These are phyloP conservation scores for Eilema sororculum DNA, from an alignment of 2,888 invertebrate genomes.

Conservation along the genomic window DNA sequence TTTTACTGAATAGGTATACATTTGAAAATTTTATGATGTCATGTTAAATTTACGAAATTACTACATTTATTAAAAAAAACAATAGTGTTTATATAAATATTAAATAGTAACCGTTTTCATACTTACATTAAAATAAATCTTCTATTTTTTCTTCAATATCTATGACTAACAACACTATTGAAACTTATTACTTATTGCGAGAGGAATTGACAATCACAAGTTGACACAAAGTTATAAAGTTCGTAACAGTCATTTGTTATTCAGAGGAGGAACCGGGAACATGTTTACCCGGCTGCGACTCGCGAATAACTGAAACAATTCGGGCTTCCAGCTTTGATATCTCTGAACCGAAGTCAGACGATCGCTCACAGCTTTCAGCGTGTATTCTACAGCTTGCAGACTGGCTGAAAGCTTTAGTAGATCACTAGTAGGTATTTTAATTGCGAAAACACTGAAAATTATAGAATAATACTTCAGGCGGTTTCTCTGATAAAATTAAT, in stretches of 20 bases:
- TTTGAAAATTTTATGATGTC: not conserved
- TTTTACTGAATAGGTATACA: no score
- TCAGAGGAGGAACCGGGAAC: conserved; percentile 50
- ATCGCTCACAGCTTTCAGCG: conserved; percentile 47
- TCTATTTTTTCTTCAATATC: not conserved
- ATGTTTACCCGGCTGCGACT: conserved; percentile 62
- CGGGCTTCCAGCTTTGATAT: conserved; percentile 55
- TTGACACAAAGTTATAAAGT: conserved; percentile 62
- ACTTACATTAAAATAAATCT: not conserved
- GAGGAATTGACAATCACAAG: conserved; percentile 43
- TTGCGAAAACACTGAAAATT: not conserved
- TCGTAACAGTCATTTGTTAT: conserved; percentile 44
- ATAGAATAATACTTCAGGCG: not conserved
- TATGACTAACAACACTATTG: not conserved
- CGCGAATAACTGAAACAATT: conserved; percentile 73
- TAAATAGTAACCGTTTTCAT: not conserved
- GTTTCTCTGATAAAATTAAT: not conserved
- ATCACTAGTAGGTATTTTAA: not conserved
- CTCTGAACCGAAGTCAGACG: conserved; percentile 34
- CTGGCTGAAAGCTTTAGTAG: conserved; percentile 37
- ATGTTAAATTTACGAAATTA: not conserved
- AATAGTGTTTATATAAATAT: not conserved
- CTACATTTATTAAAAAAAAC: not conserved
- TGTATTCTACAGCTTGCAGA: conserved; percentile 28
- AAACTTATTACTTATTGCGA: conserved; percentile 34